phyloP scores from a whole-genome alignment of 2,113 vertebrate species.

The Climacteris rufus region DNA sequence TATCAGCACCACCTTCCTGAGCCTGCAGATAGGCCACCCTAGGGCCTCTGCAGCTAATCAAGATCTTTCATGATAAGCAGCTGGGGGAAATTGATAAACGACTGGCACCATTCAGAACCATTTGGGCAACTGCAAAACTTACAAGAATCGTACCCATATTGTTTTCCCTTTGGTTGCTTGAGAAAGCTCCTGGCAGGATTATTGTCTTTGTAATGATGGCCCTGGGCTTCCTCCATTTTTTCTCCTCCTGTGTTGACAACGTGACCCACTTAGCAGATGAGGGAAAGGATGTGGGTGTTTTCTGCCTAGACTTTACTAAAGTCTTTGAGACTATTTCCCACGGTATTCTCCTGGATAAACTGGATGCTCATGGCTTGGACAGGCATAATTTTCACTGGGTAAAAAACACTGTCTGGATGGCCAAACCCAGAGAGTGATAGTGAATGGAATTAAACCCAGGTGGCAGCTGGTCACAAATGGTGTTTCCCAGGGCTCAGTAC shows the following conservation, averaged over 20 bases:
- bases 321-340: neutral
- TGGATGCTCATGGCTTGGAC: neutral
- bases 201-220: neutral
- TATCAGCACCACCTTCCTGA: neutral
- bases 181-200: neutral
- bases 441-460: neutral
- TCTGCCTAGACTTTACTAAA: neutral
- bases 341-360: neutral
- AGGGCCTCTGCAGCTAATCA: neutral
- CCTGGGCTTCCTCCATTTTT: neutral
- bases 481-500: neutral
- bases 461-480: too few relatives aligned
- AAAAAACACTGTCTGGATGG: neutral
- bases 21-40: neutral
- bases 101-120: neutral
- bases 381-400: neutral
- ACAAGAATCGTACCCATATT: neutral
- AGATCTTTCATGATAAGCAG: neutral
- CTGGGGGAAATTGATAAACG: neutral
- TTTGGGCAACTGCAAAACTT: neutral
- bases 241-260: neutral
- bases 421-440: neutral
- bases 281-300: neutral
- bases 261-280: neutral
- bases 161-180: neutral